A percentile compares a stretch with the other conserved stretches of the same genome.
Conservation (phyloP, 2,113 vertebrate species). For the Blennius ocellaris region DNA sequence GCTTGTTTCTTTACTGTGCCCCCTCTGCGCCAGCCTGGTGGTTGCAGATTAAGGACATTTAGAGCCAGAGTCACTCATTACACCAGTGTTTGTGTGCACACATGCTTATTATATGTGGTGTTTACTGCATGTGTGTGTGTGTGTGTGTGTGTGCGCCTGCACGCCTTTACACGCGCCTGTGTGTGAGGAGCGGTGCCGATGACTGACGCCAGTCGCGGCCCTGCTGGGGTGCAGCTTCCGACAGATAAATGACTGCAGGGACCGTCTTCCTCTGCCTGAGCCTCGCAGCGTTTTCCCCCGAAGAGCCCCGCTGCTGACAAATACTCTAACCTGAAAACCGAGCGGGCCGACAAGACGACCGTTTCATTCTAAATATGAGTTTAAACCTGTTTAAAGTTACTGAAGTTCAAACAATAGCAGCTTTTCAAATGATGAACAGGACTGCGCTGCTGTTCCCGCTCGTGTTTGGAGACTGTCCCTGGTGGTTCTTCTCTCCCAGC, state of each 20-base stretch:
- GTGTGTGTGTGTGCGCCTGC: conserved; percentile 22
- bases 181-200: conserved; percentile 53
- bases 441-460: conserved; percentile 61
- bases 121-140: conserved; percentile 29
- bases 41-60: conserved; percentile 69
- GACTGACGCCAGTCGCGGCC: conserved; percentile 67
- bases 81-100: conserved; percentile 41
- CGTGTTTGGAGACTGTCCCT: conserved; percentile 75
- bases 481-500: conserved; percentile 69
- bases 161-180: conserved; percentile 42
- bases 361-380: conserved; percentile 74
- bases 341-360: conserved; percentile 49
- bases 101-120: conserved; percentile 44
- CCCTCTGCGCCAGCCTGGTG: conserved; percentile 69
- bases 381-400: conserved; percentile 79
- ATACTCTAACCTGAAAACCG: conserved; percentile 60
- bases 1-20: conserved; percentile 76
- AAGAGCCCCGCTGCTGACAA: conserved; percentile 63
- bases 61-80: conserved; percentile 66
- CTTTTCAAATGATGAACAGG: conserved; percentile 76
- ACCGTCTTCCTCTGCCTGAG: conserved; percentile 50
- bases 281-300: conserved; percentile 47
- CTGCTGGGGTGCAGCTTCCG: conserved; percentile 63
- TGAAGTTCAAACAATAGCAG: conserved; percentile 73
- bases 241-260: conserved; percentile 72